Percentiles rank a stretch among this genome's conserved stretches.
Conservation (phyloP, 2,797 vertebrate species). For the Bufotes viridis region DNA sequence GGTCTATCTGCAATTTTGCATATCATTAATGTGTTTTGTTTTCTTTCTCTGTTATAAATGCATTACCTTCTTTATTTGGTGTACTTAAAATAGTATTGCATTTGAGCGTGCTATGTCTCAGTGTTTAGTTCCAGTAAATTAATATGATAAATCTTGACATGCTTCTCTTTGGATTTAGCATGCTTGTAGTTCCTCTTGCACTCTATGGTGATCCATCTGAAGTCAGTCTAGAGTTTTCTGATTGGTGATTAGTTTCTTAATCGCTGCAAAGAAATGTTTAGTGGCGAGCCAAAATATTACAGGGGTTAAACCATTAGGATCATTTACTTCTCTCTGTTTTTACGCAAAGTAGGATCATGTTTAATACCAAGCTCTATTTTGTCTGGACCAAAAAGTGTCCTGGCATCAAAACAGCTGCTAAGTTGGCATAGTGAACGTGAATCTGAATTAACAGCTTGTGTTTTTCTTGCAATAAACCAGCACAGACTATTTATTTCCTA, state of each 20-base stretch:
- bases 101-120: conserved; percentile 1
- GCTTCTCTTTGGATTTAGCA: conserved; percentile 1
- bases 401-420: conserved; percentile 51
- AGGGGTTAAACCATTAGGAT: conserved; percentile 50
- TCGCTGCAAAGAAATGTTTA: conserved; percentile 21
- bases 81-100: conserved; percentile 4
- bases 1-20: background rate
- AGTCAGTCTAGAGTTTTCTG: conserved; percentile 23
- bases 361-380: conserved; percentile 54
- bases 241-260: conserved; percentile 43
- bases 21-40: background rate
- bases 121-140: background rate
- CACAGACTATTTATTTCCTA: conserved; percentile 26
- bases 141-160: conserved; percentile 25
- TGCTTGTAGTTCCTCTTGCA: background rate
- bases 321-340: conserved; percentile 43
- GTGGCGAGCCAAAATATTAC: conserved; percentile 36
- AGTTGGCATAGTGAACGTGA: conserved; percentile 35
- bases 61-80: background rate
- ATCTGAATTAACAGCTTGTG: conserved; percentile 51
- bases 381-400: conserved; percentile 49
- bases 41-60: background rate
- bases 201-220: conserved; percentile 16
- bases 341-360: conserved; percentile 42
- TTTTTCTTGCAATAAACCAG: conserved; percentile 52